phyloP scores from a whole-genome alignment of 2,888 invertebrate genomes.

The Clepsis dumicolana region DNA sequence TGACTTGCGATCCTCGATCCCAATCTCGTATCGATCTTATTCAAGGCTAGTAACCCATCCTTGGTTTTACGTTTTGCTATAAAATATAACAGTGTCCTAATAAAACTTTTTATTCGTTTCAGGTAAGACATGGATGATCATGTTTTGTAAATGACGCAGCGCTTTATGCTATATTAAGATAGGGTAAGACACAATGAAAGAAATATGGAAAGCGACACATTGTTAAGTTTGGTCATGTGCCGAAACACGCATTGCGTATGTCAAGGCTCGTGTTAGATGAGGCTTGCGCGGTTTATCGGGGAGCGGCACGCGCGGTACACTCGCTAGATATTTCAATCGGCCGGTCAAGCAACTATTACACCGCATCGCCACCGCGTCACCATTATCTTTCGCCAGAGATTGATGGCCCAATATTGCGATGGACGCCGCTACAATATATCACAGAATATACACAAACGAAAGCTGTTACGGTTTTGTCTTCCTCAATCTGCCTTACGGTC shows the following conservation, averaged over 20 bases:
- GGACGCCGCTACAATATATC: constrained; percentile 57
- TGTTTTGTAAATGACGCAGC: constrained; percentile 16
- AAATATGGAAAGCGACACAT: constrained; percentile 11
- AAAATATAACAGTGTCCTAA: constrained; percentile 26
- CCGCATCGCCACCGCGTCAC: constrained; percentile 60
- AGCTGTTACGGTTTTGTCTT: constrained; percentile 49
- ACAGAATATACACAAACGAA: constrained; percentile 56
- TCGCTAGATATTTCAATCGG: constrained; percentile 72
- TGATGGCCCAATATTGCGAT: constrained; percentile 77
- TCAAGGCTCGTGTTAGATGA: constrained; percentile 20
- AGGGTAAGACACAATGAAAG: background rate
- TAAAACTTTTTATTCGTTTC: constrained; percentile 48
- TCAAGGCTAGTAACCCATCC: constrained; percentile 54
- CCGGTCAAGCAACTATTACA: constrained; percentile 77
- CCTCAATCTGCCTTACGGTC: constrained; percentile 32
- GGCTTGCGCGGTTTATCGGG: constrained; percentile 46
- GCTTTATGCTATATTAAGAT: background rate
- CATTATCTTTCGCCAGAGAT: constrained; percentile 76
- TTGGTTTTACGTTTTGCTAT: constrained; percentile 46
- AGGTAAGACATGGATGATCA: constrained; percentile 48
- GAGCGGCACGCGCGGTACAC: constrained; percentile 49
- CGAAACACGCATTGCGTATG: constrained; percentile 33
- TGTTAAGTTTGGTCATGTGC: constrained; percentile 18
- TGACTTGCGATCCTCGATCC: constrained; percentile 74
- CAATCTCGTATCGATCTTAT: constrained; percentile 69